Base-by-base conservation (phyloP, 2,113 vertebrate genomes). In the Cinclus cinclus region DNA sequence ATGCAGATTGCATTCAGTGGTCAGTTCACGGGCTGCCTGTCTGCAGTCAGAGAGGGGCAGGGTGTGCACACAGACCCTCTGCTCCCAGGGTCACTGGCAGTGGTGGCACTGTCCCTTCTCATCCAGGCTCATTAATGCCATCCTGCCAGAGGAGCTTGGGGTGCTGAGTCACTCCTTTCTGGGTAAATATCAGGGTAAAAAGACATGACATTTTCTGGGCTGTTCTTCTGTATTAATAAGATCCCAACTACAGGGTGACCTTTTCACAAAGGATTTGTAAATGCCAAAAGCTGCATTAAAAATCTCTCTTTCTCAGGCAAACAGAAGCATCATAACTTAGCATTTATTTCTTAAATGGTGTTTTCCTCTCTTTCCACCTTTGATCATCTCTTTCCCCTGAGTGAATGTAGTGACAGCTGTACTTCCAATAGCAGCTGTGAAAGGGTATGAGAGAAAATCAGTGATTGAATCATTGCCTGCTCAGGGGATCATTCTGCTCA, bases 261-360 rank as follows among this genome's bases (percentile, higher is more conserved):
- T 98, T 98, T 98, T 97, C 98, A 98, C 98, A 97, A 97, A 98
- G 98, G 98, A 98, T 98, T 98, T 98, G 98, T 98, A 98, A 98
- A 98, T 98, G 98, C 98, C 98, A 98, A 97, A 98, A 98, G 97
- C 97, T 79, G 97, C 97, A 97, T 97, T 97, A 74, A 97, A 98
- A 98, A 97, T 89, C 95, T 97, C 97, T 98, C 93, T 97, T 95
- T 97, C 92, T 82, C 82, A 55, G 80, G 94, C 91, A 94, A 95
- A 86, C 95, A 87, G 92, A 94, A 92, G 95, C 92, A 46, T 95
- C 96, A 92, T 70, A 96, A 89, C 94, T 96, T 95, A 60, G 90
- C 93, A 63, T 95, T 94, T 93, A 89, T 80, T 96, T 83, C 82
- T 80, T 80, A 90, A 94, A 73, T 85, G 68, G 55, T 77, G 85